These are phyloP conservation scores for Corythaeola cristata DNA, from an alignment of 2,113 vertebrate genomes.

Conservation along the genomic window DNA sequence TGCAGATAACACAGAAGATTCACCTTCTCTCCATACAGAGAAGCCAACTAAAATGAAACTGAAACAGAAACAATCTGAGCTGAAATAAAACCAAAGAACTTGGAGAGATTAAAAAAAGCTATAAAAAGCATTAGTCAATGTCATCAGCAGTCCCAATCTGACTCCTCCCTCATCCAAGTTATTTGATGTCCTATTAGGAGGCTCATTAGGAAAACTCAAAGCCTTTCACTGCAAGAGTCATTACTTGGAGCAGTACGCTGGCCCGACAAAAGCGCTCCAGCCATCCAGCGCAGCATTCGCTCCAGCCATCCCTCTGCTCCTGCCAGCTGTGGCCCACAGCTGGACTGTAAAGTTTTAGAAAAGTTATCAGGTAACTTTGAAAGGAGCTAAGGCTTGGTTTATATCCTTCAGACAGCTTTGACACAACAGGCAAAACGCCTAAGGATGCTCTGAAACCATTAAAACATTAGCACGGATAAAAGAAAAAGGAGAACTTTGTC, in stretches of 20 bases:
- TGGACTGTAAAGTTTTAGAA: background rate
- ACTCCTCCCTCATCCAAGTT: constrained; percentile 40
- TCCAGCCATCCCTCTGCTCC: background rate
- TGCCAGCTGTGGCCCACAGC: background rate
- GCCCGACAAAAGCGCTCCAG: background rate
- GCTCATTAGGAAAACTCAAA: constrained; percentile 33
- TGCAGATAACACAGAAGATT: background rate
- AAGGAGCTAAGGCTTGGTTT: no score
- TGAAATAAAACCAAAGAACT: background rate
- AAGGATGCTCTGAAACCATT: background rate
- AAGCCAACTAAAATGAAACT: background rate
- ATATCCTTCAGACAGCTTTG: no score
- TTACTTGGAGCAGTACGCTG: background rate
- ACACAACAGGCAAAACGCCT: rapidly evolving
- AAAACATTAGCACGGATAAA: rapidly evolving
- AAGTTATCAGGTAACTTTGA: background rate
- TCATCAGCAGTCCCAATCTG: background rate
- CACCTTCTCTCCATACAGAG: background rate
- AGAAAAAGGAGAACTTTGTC: background rate
- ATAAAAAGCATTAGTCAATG: background rate
- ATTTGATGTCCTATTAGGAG: constrained; percentile 35
- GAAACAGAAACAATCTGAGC: background rate
- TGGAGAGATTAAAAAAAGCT: background rate
- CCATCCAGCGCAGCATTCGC: background rate
- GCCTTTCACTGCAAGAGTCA: background rate